phyloP scores from a whole-genome alignment of 2,888 invertebrate genomes.

The Sminthurides aquaticus region DNA sequence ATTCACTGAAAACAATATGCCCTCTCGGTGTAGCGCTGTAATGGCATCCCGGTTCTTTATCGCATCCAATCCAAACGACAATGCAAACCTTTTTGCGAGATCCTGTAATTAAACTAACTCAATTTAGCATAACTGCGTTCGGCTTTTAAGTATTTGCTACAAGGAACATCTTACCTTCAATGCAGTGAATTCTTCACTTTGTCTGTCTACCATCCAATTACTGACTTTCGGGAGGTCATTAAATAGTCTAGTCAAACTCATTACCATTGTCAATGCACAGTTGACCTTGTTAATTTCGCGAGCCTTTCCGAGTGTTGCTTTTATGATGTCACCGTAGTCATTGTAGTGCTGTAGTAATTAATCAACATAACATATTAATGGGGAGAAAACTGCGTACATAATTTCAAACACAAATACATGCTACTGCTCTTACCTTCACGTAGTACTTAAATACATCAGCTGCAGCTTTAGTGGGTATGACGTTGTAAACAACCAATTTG shows the following conservation, averaged over 20 bases:
- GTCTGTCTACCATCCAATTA: slow-evolving; percentile 51
- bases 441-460: slow-evolving; percentile 96
- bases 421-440: slow-evolving; percentile 61
- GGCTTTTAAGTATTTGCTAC: not conserved
- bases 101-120: slow-evolving; percentile 54
- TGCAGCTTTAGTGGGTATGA: slow-evolving; percentile 83
- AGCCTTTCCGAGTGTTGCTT: slow-evolving; percentile 91
- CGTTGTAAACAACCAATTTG: slow-evolving; percentile 95
- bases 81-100: slow-evolving; percentile 89
- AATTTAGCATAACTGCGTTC: not conserved
- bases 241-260: slow-evolving; percentile 83
- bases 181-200: slow-evolving; percentile 76
- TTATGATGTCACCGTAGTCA: slow-evolving; percentile 97
- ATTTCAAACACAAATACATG: not conserved
- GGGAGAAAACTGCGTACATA: not conserved
- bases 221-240: slow-evolving; percentile 57
- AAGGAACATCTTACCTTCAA: slow-evolving; percentile 60
- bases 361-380: not conserved
- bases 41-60: slow-evolving; percentile 94
- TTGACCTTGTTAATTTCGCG: slow-evolving; percentile 95
- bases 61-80: slow-evolving; percentile 94
- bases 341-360: slow-evolving; percentile 73
- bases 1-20: slow-evolving; percentile 79
- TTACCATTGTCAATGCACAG: slow-evolving; percentile 88
- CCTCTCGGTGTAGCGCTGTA: slow-evolving; percentile 88